These are phyloP conservation scores for Clarias magur DNA, from an alignment of 2,113 vertebrate species.

Conservation along the genomic window DNA sequence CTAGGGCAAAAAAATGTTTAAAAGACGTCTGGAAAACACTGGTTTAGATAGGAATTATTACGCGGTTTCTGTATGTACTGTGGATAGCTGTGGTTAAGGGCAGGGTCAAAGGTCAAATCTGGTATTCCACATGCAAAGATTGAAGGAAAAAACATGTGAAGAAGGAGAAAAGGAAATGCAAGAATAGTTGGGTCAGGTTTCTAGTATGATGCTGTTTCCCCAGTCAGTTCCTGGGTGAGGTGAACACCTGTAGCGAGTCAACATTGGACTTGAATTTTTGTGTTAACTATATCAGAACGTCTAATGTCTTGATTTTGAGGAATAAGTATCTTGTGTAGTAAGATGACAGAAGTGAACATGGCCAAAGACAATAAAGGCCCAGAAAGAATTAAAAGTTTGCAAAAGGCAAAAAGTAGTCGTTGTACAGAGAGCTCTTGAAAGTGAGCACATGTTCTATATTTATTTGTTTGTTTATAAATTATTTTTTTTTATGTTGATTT, in stretches of 20 bases:
- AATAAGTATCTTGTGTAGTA: not conserved
- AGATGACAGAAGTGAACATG: not conserved
- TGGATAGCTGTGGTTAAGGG: not conserved
- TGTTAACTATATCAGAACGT: not conserved
- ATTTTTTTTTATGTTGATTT: constrained; percentile 70
- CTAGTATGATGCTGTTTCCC: not conserved
- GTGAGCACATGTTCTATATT: constrained; percentile 64
- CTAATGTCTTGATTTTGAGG: not conserved
- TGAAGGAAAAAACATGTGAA: not conserved
- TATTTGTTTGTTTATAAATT: constrained; percentile 68
- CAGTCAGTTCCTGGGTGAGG: not conserved
- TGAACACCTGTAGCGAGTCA: not conserved
- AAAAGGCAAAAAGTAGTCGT: not conserved
- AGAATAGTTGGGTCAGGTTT: not conserved
- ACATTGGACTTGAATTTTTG: not conserved
- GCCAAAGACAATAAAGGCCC: not conserved
- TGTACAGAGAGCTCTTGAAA: constrained; percentile 11
- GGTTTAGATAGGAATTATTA: not conserved
- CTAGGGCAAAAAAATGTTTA: not conserved
- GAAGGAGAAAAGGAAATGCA: not conserved
- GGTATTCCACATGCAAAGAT: not conserved
- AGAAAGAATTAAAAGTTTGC: not conserved
- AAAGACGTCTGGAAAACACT: not conserved
- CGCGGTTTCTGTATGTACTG: not conserved
- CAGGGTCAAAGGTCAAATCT: not conserved